These are phyloP conservation scores for Clavelina lepadiformis DNA, from an alignment of 23 tunicate genomes.

Conservation along the genomic window DNA sequence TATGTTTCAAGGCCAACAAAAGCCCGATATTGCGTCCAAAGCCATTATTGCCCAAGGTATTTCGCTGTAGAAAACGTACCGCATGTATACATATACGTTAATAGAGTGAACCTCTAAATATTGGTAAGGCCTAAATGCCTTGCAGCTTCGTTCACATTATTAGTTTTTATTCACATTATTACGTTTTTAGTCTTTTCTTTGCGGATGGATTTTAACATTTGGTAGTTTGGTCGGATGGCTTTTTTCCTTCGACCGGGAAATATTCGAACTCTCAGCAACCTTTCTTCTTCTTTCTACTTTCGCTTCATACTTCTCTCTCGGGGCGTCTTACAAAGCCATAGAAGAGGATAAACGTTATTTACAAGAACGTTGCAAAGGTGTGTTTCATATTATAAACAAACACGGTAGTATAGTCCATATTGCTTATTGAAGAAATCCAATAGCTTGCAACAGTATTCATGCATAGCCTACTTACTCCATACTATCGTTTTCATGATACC, in stretches of 20 bases:
- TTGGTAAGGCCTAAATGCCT: too few relatives aligned
- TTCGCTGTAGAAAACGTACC: too few relatives aligned
- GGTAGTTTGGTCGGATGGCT: constrained; percentile 45
- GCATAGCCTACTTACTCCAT: too few relatives aligned
- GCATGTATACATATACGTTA: too few relatives aligned
- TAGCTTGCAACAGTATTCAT: background rate
- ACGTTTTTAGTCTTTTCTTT: constrained; percentile 18
- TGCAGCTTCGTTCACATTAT: background rate
- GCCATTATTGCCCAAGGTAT: constrained; percentile 38
- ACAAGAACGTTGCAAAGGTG: constrained; percentile 19
- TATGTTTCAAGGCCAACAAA: constrained; percentile 19
- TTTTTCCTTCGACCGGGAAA: constrained; percentile 47
- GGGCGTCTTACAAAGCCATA: constrained; percentile 39
- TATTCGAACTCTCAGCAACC: constrained; percentile 31
- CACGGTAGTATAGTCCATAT: background rate
- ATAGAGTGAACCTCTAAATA: too few relatives aligned
- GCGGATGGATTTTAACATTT: constrained; percentile 40
- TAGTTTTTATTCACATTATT: background rate
- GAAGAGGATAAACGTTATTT: constrained; percentile 6
- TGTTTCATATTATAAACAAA: background rate
- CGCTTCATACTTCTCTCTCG: constrained; percentile 27
- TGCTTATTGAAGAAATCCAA: background rate
- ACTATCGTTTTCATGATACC: background rate
- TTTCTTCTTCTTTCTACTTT: constrained; percentile 19
- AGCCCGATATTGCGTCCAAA: constrained; percentile 38